A percentile compares a stretch with the other conserved stretches of the same genome.
These are phyloP conservation scores for Narcine bancroftii DNA, from an alignment of 2,113 vertebrate genomes.

Conservation along the genomic window DNA sequence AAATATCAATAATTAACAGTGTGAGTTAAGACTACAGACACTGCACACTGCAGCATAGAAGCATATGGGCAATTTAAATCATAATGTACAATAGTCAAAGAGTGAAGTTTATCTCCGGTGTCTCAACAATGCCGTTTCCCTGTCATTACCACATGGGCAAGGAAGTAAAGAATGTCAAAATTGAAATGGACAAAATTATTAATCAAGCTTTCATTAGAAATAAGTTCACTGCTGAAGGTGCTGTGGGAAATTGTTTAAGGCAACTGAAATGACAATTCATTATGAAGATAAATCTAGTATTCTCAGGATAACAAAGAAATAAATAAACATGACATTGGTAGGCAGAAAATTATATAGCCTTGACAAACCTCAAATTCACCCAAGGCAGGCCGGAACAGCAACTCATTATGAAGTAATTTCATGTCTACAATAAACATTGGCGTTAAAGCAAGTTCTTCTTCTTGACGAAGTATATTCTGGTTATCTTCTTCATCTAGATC, in stretches of 20 bases:
- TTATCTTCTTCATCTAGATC: neutral
- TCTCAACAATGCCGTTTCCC: too few species aligned
- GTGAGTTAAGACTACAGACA: neutral
- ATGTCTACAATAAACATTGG: constrained; percentile 71
- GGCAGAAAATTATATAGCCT: neutral
- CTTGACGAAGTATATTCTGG: neutral
- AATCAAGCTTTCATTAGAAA: too few species aligned
- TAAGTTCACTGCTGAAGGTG: neutral
- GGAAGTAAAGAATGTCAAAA: too few species aligned
- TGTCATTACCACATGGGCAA: too few species aligned
- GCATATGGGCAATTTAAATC: neutral
- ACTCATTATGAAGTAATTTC: constrained; percentile 56
- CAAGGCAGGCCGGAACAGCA: constrained; percentile 64
- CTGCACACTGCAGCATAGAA: neutral
- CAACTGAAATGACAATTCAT: neutral
- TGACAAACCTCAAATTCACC: constrained; percentile 66
- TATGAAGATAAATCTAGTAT: neutral
- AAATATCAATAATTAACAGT: neutral
- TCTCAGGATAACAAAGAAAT: neutral
- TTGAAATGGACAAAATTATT: too few species aligned
- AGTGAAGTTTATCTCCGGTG: too few species aligned
- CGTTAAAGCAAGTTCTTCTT: constrained; percentile 44
- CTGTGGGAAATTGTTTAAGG: neutral
- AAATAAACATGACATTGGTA: neutral
- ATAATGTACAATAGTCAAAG: too few species aligned